Conservation (phyloP, 2,888 invertebrate species). For the Trachelus troglodyta region DNA sequence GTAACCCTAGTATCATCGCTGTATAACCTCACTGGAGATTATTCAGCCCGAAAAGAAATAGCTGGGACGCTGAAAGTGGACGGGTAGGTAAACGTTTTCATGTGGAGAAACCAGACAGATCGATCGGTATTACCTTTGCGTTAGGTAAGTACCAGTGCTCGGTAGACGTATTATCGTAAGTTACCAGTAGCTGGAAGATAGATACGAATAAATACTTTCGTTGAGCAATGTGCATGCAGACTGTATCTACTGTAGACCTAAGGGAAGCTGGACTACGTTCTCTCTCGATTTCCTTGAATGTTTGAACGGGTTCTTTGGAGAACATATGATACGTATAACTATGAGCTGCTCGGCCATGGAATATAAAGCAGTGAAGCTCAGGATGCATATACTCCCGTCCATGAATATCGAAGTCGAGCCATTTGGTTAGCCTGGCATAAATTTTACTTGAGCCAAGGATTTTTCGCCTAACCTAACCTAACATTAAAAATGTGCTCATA, state of each 20-base stretch:
- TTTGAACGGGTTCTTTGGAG: background rate
- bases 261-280: background rate
- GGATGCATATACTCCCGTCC: background rate
- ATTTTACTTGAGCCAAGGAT: background rate
- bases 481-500: background rate
- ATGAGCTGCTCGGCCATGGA: background rate
- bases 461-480: background rate
- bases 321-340: conserved; percentile 1
- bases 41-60: background rate
- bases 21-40: background rate
- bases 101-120: background rate
- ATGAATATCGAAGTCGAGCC: conserved; percentile 3
- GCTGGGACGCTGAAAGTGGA: background rate
- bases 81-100: background rate
- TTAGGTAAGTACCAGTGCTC: too few species aligned
- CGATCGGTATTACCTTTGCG: background rate
- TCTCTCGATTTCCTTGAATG: background rate
- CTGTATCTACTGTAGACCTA: background rate
- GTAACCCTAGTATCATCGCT: background rate
- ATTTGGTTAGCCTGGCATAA: background rate
- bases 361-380: conserved; percentile 1
- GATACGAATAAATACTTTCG: background rate
- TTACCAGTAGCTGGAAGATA: background rate
- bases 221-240: background rate
- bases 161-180: background rate